These are phyloP conservation scores for Mallateleia sp. DNA, from an alignment of 2,888 invertebrate genomes.

Conservation along the genomic window DNA sequence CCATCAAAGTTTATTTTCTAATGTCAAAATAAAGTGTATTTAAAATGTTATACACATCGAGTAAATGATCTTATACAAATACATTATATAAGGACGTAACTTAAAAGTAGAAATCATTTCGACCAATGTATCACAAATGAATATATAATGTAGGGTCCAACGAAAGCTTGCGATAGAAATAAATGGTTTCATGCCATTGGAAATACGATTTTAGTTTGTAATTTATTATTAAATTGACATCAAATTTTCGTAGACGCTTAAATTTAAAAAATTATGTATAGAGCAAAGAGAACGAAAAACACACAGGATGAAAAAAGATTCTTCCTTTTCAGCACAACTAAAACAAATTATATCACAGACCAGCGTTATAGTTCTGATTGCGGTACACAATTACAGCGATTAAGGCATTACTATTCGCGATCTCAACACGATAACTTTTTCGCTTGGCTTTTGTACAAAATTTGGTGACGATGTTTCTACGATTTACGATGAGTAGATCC, in stretches of 20 bases:
- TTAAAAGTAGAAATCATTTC: too few relatives aligned
- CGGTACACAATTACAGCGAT: slow-evolving; percentile 73
- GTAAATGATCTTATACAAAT: too few relatives aligned
- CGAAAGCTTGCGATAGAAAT: too few relatives aligned
- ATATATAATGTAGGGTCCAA: too few relatives aligned
- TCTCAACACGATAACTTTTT: slow-evolving; percentile 67
- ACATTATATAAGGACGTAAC: too few relatives aligned
- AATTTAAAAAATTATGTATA: slow-evolving; percentile 41
- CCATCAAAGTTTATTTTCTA: too few relatives aligned
- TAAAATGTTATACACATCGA: too few relatives aligned
- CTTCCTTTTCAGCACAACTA: slow-evolving; percentile 57
- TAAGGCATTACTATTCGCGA: slow-evolving; percentile 74
- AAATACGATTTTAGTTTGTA: slow-evolving; percentile 55
- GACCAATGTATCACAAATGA: too few relatives aligned
- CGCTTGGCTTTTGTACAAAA: slow-evolving; percentile 51
- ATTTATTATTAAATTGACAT: slow-evolving; percentile 74
- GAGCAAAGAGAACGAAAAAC: slow-evolving; percentile 49
- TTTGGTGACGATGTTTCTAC: slow-evolving; percentile 14
- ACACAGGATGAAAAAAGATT: slow-evolving; percentile 32
- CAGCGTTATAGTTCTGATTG: slow-evolving; percentile 80
- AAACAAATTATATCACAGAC: slow-evolving; percentile 81
- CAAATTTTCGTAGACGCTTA: slow-evolving; percentile 69
- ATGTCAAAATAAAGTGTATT: too few relatives aligned
- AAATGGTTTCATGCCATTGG: too few relatives aligned
- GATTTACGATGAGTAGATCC: slow-evolving; percentile 1